phyloP scores from a whole-genome alignment of 1,140 invertebrate genomes.

The Bombus cullumanus region DNA sequence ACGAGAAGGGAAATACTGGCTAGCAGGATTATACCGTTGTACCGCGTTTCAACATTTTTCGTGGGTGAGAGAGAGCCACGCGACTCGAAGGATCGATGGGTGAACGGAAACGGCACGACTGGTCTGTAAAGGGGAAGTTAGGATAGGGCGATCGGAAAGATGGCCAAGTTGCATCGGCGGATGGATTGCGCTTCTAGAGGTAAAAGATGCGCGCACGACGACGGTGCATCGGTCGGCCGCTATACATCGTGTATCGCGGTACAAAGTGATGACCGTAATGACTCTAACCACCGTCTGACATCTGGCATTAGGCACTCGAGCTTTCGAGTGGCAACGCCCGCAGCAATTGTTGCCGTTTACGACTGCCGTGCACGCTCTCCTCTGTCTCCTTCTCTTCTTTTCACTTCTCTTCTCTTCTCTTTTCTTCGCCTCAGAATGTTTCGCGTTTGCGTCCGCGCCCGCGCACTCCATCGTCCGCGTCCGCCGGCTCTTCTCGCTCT shows the following conservation, averaged over 20 bases:
- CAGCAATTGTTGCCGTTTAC: slow-evolving; percentile 80
- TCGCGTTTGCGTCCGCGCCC: slow-evolving; percentile 8
- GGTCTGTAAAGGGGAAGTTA: slow-evolving; percentile 9
- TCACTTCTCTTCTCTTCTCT: slow-evolving; percentile 15
- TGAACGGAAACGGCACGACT: background rate
- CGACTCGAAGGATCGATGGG: background rate
- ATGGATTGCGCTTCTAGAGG: slow-evolving; percentile 10
- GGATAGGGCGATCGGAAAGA: slow-evolving; percentile 6
- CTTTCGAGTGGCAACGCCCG: slow-evolving; percentile 79
- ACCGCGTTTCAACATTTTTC: background rate
- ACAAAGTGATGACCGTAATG: slow-evolving; percentile 78
- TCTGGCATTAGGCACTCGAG: slow-evolving; percentile 78
- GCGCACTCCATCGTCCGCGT: background rate
- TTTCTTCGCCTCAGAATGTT: background rate
- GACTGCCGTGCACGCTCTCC: slow-evolving; percentile 68
- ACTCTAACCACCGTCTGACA: slow-evolving; percentile 78
- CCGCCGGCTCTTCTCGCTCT: slow-evolving; percentile 42
- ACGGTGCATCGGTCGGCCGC: slow-evolving; percentile 23
- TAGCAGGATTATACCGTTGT: background rate
- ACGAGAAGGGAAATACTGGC: background rate
- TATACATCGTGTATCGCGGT: slow-evolving; percentile 65
- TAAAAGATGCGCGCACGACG: background rate
- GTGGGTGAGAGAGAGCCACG: background rate
- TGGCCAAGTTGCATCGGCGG: slow-evolving; percentile 25
- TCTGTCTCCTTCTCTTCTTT: slow-evolving; percentile 24